These are phyloP conservation scores for Notolepis coatsorum DNA, from an alignment of 2,797 vertebrate genomes.

Conservation along the genomic window DNA sequence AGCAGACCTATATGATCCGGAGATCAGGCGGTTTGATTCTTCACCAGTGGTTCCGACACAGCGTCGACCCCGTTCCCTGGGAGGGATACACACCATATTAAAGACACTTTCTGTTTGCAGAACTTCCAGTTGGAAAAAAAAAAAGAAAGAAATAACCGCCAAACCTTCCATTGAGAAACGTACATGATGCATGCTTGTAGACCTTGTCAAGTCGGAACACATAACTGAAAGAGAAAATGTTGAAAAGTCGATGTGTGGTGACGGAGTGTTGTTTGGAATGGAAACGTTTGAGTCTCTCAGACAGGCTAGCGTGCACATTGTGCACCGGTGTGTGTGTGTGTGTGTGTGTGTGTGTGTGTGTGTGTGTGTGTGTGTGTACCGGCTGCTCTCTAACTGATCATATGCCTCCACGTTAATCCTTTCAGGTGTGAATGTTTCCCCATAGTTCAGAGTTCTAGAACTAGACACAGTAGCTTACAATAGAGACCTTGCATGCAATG, in stretches of 20 bases:
- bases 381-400: no score
- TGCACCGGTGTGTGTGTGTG: neutral
- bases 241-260: neutral
- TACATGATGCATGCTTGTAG: neutral
- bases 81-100: no score
- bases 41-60: conserved; percentile 45
- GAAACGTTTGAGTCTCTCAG: neutral
- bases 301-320: neutral
- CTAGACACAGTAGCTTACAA: no score
- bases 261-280: neutral
- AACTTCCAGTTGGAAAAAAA: conserved; percentile 18
- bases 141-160: no score
- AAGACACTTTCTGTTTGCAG: conserved; percentile 37
- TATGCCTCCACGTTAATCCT: no score
- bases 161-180: conserved; percentile 14
- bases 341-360: neutral
- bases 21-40: conserved; percentile 57
- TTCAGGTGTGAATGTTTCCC: no score
- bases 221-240: neutral
- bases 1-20: conserved; percentile 44
- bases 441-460: no score
- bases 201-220: neutral
- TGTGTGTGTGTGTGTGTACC: neutral
- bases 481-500: no score
- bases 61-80: conserved; percentile 21